Percentiles rank a stretch among this genome's conserved stretches.
phyloP scores from a whole-genome alignment of 2,797 vertebrate species.

The Petrocephalus schoutedeni region DNA sequence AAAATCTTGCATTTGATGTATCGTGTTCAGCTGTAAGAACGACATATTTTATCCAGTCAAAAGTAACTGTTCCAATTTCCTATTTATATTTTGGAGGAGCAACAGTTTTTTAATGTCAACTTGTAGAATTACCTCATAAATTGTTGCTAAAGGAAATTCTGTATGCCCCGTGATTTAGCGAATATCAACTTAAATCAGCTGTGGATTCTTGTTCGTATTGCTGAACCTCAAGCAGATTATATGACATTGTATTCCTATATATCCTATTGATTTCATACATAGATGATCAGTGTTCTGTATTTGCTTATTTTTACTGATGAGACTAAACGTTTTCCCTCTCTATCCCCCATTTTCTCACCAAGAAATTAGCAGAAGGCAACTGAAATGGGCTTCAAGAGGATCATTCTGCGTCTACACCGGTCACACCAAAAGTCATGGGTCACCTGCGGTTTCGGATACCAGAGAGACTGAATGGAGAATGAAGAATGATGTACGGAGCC shows the following conservation, averaged over 20 bases:
- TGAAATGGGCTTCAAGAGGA: not conserved
- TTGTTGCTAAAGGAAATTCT: not conserved
- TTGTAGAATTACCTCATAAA: not conserved
- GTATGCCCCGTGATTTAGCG: not conserved
- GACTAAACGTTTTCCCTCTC: slow-evolving; percentile 31
- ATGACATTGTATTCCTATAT: not conserved
- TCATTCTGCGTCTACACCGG: not conserved
- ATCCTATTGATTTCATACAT: not conserved
- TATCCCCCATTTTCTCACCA: slow-evolving; percentile 43
- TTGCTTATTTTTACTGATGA: not conserved
- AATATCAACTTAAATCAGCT: not conserved
- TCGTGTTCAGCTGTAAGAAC: not conserved
- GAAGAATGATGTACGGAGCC: not conserved
- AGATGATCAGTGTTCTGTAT: not conserved
- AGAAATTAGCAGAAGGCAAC: slow-evolving; percentile 65
- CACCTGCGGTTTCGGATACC: not conserved
- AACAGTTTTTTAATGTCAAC: not conserved
- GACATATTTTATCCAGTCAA: not conserved
- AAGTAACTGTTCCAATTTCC: not conserved
- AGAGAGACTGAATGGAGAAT: not conserved
- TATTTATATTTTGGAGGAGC: not conserved
- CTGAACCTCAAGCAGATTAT: not conserved
- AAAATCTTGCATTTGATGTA: not conserved
- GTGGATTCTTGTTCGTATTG: not conserved
- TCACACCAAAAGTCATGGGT: not conserved